A percentile compares a stretch with the other conserved stretches of the same genome.
These are phyloP conservation scores for Pachydiplax longipennis DNA, from an alignment of 2,888 invertebrate species.

Conservation along the genomic window DNA sequence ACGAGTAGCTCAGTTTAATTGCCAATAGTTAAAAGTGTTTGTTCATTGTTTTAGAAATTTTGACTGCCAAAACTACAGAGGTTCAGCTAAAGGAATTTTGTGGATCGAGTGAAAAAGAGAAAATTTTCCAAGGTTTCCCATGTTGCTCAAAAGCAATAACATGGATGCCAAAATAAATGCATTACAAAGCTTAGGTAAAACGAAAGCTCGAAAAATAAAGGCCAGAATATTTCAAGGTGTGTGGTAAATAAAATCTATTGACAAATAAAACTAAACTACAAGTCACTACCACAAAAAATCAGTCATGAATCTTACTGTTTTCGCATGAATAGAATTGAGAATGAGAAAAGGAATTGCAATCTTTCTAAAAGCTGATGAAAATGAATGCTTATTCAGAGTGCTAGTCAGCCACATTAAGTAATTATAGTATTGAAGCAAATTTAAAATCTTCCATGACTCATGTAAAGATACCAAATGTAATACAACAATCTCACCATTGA, in stretches of 20 bases:
- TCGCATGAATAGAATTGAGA: background rate
- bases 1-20: slow-evolving; percentile 60
- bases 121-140: background rate
- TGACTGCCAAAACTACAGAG: background rate
- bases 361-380: background rate
- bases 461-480: background rate
- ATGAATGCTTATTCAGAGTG: background rate
- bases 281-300: background rate
- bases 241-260: background rate
- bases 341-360: background rate
- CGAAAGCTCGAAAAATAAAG: background rate
- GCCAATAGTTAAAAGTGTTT: slow-evolving; percentile 52
- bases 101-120: background rate
- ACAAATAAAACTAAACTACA: background rate
- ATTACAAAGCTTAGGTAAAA: background rate
- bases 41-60: background rate
- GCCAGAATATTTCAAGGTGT: background rate
- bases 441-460: background rate
- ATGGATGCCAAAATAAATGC: background rate
- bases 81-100: background rate
- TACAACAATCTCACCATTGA: slow-evolving; percentile 64
- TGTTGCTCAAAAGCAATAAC: background rate
- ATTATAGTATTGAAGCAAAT: background rate
- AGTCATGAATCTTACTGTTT: background rate
- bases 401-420: background rate